Percentiles rank a stretch among this genome's conserved stretches.
phyloP scores from a whole-genome alignment of 2,113 vertebrate species.

The Nipponia nippon region DNA sequence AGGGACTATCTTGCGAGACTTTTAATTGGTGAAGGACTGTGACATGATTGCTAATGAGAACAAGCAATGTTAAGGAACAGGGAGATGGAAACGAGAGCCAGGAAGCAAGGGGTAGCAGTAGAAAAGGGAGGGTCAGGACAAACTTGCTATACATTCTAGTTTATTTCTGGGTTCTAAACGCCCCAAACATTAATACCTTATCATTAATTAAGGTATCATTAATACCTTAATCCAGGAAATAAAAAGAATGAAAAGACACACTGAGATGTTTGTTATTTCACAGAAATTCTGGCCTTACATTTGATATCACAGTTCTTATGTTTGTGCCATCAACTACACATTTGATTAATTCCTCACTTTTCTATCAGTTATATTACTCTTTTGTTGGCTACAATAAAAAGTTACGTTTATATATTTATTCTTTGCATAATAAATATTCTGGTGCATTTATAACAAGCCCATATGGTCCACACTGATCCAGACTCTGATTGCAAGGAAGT shows the following conservation, averaged over 20 bases:
- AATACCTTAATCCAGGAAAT: not conserved
- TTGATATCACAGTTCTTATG: not conserved
- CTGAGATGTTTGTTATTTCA: not conserved
- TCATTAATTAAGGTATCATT: not conserved
- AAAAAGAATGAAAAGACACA: not conserved
- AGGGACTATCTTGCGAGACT: not conserved
- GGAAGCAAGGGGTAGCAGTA: not conserved
- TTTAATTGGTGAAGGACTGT: not conserved
- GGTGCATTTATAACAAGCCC: not conserved
- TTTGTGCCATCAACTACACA: not conserved
- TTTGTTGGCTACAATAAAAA: not conserved
- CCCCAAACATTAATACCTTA: not conserved
- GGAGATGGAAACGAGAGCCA: not conserved
- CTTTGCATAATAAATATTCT: not conserved
- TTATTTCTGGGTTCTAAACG: not conserved
- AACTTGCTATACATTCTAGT: not conserved
- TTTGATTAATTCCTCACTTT: not conserved
- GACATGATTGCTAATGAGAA: not conserved
- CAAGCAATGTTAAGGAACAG: not conserved
- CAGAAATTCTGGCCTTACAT: not conserved
- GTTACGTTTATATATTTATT: not conserved
- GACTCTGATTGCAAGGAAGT: not conserved
- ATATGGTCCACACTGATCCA: not conserved
- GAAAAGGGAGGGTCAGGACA: not conserved
- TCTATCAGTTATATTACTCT: not conserved